A percentile compares a stretch with the other conserved stretches of the same genome.
These are phyloP conservation scores for Dascyllus trimaculatus DNA, from an alignment of 2,113 vertebrate species.

Conservation along the genomic window DNA sequence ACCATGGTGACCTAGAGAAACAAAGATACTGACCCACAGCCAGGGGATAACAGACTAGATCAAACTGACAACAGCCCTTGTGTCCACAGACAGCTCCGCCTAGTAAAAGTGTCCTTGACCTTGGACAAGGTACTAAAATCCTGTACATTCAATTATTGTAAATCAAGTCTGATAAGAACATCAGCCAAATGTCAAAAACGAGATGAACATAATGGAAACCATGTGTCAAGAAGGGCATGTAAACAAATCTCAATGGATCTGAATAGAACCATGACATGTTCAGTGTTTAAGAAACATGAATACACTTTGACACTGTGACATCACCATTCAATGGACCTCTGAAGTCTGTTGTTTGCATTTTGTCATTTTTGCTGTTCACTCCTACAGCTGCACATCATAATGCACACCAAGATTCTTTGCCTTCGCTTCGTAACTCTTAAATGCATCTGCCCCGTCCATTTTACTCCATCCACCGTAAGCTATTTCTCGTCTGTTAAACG, in stretches of 20 bases:
- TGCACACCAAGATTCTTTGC: neutral
- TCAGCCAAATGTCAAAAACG: constrained; percentile 35
- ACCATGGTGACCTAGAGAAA: constrained; percentile 16
- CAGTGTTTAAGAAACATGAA: neutral
- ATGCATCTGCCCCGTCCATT: constrained; percentile 4
- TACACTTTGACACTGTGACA: neutral
- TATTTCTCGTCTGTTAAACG: constrained; percentile 26
- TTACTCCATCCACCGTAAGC: neutral
- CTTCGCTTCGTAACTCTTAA: neutral
- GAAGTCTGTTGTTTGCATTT: neutral
- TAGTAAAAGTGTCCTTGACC: constrained; percentile 28
- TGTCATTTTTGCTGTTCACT: neutral
- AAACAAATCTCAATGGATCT: neutral
- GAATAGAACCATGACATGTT: neutral
- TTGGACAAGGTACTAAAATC: constrained; percentile 42
- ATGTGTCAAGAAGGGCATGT: constrained; percentile 13
- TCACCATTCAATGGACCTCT: neutral
- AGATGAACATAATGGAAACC: constrained; percentile 48
- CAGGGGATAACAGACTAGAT: constrained; percentile 36
- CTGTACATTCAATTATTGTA: constrained; percentile 31
- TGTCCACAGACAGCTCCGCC: constrained; percentile 5
- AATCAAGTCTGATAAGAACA: constrained; percentile 48
- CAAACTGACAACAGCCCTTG: constrained; percentile 12
- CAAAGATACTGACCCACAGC: neutral
- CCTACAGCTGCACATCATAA: neutral